Base-by-base conservation (phyloP, 2,888 invertebrate genomes). In the Ischnura elegans region DNA sequence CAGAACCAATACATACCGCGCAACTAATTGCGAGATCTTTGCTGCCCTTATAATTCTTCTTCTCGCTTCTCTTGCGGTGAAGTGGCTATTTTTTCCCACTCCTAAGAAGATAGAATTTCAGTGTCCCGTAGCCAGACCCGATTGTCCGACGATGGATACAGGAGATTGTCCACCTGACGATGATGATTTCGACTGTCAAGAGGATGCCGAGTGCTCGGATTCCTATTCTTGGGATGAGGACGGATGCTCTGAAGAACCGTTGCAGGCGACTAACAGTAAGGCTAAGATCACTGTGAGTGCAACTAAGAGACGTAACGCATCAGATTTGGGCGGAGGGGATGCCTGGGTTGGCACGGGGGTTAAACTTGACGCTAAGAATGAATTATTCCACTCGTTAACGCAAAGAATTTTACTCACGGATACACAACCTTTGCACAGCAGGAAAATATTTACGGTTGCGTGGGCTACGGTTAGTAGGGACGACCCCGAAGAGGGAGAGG, bases 221-320 rank as follows among this genome's bases (percentile, higher is more conserved):
- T 76, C 76, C 76, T 36, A 76, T 76, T 76, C 76, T 21, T 76
- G 76, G 76, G 36, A 76, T 76, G 76, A 76, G 29, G 76, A 76
- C 36, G 76, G 76, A 76, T 76, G 76, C 36, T 10, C 76, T 45
- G 16, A 42, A 21, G 90, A 43, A 43, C 42, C 90, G 61, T 36
- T 76, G 76, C 61, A 90, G 61, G 42, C 90, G 90, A 55, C 55
- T 36, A 90, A 90, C 90, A 90, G 90, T 90, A 90, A 90, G 90
- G 43, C 43, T 43, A 43, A 61, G 43, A 66, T 90, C 36, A 90
- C 43, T 61, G 90, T 90, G 61, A 90, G 90, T 61, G 43, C 43
- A 66, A 90, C 61, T 36, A 90, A 90, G 90, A 51, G 90, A n/a
- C 61, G 45, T 61, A 55, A 6, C 42, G 55, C 42, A 19, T 51